Evolutionary conservation across 2,888 invertebrate genomes (phyloP).

Genomic region (Abrostola triplasia): DNA sequence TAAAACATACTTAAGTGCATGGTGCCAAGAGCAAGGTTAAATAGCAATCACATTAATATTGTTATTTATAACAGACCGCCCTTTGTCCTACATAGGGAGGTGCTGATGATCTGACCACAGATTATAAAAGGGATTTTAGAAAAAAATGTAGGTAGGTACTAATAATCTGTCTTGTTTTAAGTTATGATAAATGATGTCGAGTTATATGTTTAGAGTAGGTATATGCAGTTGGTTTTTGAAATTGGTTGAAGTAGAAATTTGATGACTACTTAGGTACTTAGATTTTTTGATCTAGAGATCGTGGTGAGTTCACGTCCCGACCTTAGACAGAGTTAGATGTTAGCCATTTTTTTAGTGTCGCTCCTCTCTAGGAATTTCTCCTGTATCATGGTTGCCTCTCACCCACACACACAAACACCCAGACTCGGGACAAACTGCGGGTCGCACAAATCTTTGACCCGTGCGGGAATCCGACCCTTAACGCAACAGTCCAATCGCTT

Average conservation of each 20-base stretch:
- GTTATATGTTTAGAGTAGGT: neutral
- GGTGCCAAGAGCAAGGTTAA: constrained; percentile 65
- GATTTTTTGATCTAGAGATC: too few relatives aligned
- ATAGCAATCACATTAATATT: constrained; percentile 69
- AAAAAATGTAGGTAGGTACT: constrained; percentile 16
- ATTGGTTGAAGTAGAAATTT: neutral
- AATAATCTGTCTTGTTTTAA: constrained; percentile 18
- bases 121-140: constrained; percentile 37
- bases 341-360: too few relatives aligned
- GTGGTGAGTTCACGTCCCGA: too few relatives aligned
- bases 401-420: too few relatives aligned
- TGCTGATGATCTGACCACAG: constrained; percentile 55
- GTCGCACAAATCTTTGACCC: too few relatives aligned
- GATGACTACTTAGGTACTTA: too few relatives aligned
- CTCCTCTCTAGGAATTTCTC: too few relatives aligned
- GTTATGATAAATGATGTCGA: constrained; percentile 31
- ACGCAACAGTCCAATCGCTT: too few relatives aligned
- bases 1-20: constrained; percentile 67
- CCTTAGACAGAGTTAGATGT: too few relatives aligned
- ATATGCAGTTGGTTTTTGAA: neutral
- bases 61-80: constrained; percentile 76
- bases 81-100: constrained; percentile 70
- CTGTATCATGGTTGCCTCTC: too few relatives aligned
- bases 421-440: too few relatives aligned
- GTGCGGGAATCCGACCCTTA: too few relatives aligned